phyloP scores from a whole-genome alignment of 2,888 invertebrate species.

The Drosophila aldrichi region DNA sequence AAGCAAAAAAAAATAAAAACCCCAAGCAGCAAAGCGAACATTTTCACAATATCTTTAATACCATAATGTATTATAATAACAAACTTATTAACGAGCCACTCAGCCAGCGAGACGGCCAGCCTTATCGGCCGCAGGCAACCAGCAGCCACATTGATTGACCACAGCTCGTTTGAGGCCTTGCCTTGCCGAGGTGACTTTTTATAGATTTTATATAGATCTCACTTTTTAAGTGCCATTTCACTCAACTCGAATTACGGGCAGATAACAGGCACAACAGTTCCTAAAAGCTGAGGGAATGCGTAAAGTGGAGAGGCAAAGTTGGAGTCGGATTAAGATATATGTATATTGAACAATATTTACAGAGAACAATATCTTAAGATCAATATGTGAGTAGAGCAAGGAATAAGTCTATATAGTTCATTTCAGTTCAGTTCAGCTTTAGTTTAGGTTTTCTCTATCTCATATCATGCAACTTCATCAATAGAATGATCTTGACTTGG shows the following conservation, averaged over 20 bases:
- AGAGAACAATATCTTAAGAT: background rate
- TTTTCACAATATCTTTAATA: constrained; percentile 32
- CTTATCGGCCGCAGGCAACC: constrained; percentile 26
- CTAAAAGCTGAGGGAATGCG: background rate
- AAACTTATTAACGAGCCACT: constrained; percentile 43
- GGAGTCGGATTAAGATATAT: background rate
- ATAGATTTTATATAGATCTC: background rate
- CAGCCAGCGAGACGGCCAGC: constrained; percentile 6
- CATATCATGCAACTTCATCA: too few relatives aligned
- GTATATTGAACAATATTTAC: too few relatives aligned
- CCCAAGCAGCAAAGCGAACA: constrained; percentile 22
- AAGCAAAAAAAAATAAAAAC: background rate
- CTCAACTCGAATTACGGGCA: background rate
- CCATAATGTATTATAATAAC: constrained; percentile 36
- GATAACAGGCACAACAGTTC: background rate
- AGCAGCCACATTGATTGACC: constrained; percentile 14
- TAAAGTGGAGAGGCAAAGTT: background rate
- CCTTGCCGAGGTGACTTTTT: background rate
- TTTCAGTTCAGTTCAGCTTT: too few relatives aligned
- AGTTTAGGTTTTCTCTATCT: too few relatives aligned
- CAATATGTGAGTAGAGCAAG: background rate
- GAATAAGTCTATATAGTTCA: too few relatives aligned
- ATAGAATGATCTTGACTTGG: too few relatives aligned
- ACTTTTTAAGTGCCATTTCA: background rate
- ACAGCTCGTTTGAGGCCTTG: background rate